Conservation (phyloP, 1,140 invertebrate genomes). For the Calliphora vicina region DNA sequence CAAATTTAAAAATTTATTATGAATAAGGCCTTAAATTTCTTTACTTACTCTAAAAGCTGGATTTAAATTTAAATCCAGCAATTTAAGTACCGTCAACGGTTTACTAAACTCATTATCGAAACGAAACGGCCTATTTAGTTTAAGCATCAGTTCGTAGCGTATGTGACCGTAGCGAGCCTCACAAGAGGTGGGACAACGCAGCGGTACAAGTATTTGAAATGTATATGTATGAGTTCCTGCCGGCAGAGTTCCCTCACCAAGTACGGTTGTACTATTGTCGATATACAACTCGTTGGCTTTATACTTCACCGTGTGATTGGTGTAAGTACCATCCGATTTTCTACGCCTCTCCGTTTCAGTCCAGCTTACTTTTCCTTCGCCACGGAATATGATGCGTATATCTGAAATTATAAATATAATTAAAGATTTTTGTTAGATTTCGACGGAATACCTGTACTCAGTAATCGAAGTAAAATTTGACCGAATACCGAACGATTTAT, state of each 20-base stretch:
- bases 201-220: slow-evolving; percentile 63
- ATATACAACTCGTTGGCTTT: slow-evolving; percentile 47
- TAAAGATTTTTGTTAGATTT: no score
- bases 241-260: slow-evolving; percentile 45
- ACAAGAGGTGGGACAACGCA: slow-evolving; percentile 73
- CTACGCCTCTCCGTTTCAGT: slow-evolving; percentile 43
- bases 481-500: no score
- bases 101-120: slow-evolving; percentile 76
- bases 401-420: slow-evolving; percentile 36
- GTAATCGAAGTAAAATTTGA: no score
- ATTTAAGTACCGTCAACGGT: slow-evolving; percentile 75
- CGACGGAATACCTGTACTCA: no score
- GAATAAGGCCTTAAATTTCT: no score
- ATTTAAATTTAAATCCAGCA: slow-evolving; percentile 75
- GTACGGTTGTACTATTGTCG: slow-evolving; percentile 41
- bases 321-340: slow-evolving; percentile 39
- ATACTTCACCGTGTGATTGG: slow-evolving; percentile 46
- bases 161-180: slow-evolving; percentile 75
- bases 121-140: slow-evolving; percentile 76
- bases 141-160: slow-evolving; percentile 72
- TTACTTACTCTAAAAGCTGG: slow-evolving; percentile 48
- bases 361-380: slow-evolving; percentile 55
- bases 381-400: slow-evolving; percentile 51
- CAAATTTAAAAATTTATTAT: no score
- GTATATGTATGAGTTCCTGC: slow-evolving; percentile 50